These are phyloP conservation scores for Sarcophaga caerulescens DNA, from an alignment of 2,888 invertebrate genomes.

Conservation along the genomic window DNA sequence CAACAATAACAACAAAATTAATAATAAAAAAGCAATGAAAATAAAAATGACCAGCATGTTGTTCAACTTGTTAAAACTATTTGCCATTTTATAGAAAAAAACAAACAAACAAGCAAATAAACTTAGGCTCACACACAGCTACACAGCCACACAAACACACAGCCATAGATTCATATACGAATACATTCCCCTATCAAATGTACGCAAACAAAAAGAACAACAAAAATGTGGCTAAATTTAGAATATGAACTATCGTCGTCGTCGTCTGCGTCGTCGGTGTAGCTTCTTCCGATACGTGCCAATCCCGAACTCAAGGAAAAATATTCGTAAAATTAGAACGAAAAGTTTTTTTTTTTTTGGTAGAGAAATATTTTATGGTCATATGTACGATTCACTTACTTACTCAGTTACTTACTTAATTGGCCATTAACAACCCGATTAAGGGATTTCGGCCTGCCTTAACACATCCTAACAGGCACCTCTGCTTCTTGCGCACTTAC, in stretches of 20 bases:
- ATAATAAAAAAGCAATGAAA: constrained; percentile 34
- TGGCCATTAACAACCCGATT: too few relatives aligned
- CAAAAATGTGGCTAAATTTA: constrained; percentile 59
- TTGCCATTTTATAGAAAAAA: constrained; percentile 61
- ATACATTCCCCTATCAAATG: not conserved
- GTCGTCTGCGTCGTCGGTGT: constrained; percentile 46
- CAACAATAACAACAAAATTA: constrained; percentile 35
- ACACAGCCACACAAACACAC: not conserved
- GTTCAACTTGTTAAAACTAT: constrained; percentile 64
- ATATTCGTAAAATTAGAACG: not conserved
- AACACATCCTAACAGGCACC: too few relatives aligned
- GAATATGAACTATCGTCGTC: constrained; percentile 55
- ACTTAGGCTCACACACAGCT: not conserved
- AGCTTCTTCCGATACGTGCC: constrained; percentile 47
- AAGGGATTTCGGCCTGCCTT: too few relatives aligned
- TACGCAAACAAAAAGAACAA: not conserved
- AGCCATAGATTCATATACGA: not conserved
- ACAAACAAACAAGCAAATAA: not conserved
- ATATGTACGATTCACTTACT: too few relatives aligned
- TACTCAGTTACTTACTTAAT: too few relatives aligned
- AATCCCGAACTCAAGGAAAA: constrained; percentile 27
- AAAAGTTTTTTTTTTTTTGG: not conserved
- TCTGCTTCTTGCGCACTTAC: too few relatives aligned
- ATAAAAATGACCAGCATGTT: constrained; percentile 56
- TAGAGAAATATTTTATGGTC: too few relatives aligned